phyloP scores from a whole-genome alignment of 2,113 vertebrate species.

The Pachypanchax playfairii region DNA sequence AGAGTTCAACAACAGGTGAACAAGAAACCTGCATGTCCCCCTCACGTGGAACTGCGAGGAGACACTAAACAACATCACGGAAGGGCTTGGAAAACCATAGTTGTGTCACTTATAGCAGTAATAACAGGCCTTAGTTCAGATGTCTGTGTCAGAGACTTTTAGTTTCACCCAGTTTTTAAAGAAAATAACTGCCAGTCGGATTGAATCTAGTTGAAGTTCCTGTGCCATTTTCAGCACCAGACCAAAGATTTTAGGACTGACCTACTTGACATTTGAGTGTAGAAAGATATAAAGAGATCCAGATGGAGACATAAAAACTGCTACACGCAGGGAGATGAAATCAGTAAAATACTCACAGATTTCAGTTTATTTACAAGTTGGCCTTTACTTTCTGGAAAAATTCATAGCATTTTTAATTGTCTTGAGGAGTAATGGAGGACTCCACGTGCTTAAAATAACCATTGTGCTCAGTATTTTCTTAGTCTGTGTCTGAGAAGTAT shows the following conservation, averaged over 20 bases:
- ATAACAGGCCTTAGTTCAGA: conserved; percentile 4
- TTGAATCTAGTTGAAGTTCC: conserved; percentile 14
- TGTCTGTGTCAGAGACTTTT: conserved; percentile 1
- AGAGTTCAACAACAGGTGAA: conserved; percentile 3
- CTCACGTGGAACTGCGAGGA: too few species aligned
- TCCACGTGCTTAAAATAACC: conserved; percentile 9
- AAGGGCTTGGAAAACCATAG: conserved; percentile 19
- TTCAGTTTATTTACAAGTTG: conserved; percentile 11
- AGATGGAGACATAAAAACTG: conserved; percentile 15
- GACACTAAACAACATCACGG: conserved; percentile 35
- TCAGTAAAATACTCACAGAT: neutral
- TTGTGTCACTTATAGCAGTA: conserved; percentile 4
- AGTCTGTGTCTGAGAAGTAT: conserved; percentile 9
- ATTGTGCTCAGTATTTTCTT: neutral
- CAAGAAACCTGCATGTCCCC: conserved; percentile 11
- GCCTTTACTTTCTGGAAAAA: too few species aligned
- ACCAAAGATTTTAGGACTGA: conserved; percentile 46
- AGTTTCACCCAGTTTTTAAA: conserved; percentile 4
- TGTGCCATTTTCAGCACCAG: conserved; percentile 38
- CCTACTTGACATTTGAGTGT: conserved; percentile 29
- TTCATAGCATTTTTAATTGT: neutral
- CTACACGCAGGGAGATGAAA: conserved; percentile 8
- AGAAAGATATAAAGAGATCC: conserved; percentile 14
- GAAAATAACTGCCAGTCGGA: neutral
- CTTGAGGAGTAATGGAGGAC: conserved; percentile 5